Evolutionary conservation across 2,888 invertebrate genomes (phyloP).

Genomic region (Eudemis profundana): DNA sequence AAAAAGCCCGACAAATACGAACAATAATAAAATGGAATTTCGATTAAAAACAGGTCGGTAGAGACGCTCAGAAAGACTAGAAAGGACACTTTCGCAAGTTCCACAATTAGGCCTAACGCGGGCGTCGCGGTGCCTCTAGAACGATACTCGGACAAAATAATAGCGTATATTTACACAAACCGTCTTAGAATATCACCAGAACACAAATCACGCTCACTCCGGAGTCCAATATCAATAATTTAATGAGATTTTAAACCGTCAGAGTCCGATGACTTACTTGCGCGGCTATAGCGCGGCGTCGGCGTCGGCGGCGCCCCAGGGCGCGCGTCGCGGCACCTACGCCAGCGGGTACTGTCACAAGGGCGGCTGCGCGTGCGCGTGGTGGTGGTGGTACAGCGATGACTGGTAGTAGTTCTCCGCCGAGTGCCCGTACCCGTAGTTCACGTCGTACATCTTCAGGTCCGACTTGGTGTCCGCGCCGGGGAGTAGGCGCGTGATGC

Average conservation of each 20-base stretch:
- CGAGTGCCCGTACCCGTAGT: conserved; percentile 83
- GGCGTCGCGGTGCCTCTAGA: conserved; percentile 72
- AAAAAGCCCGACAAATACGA: conserved; percentile 25
- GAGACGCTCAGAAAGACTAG: conserved; percentile 64
- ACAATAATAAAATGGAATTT: conserved; percentile 19
- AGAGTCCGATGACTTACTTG: conserved; percentile 47
- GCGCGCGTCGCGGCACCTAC: conserved; percentile 81
- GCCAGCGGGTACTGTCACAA: conserved; percentile 97
- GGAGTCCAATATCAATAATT: conserved; percentile 76
- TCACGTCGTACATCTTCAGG: conserved; percentile 96
- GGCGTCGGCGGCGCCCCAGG: conserved; percentile 33
- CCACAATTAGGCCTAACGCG: conserved; percentile 75
- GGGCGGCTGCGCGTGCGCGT: conserved; percentile 90
- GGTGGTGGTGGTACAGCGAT: conserved; percentile 89
- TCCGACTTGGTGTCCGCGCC: conserved; percentile 94
- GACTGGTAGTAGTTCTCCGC: conserved; percentile 94
- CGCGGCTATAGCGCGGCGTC: conserved; percentile 43
- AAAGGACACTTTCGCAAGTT: conserved; percentile 77
- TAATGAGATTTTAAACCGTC: conserved; percentile 64
- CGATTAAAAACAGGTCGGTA: conserved; percentile 60
- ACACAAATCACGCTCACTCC: conserved; percentile 79
- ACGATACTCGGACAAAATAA: conserved; percentile 58
- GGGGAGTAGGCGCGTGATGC: conserved; percentile 96
- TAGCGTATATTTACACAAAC: conserved; percentile 77
- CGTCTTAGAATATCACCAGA: conserved; percentile 70